A percentile compares a stretch with the other conserved stretches of the same genome.
phyloP scores from a whole-genome alignment of 2,888 invertebrate genomes.

The Lithophane semibrunnea region DNA sequence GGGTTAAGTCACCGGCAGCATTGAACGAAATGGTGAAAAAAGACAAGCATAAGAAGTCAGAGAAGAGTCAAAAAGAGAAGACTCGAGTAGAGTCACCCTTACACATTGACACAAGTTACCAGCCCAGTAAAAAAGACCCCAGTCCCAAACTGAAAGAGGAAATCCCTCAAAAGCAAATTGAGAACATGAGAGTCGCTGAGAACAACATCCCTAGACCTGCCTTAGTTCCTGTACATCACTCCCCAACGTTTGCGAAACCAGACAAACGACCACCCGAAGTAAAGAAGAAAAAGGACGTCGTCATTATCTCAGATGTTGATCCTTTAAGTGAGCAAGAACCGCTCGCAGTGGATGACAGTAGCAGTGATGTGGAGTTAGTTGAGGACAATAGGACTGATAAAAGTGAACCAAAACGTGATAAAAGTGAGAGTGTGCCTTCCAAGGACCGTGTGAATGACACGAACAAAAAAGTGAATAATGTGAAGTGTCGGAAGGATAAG shows the following conservation, averaged over 20 bases:
- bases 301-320: conserved; percentile 85
- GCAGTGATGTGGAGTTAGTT: conserved; percentile 88
- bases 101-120: conserved; percentile 82
- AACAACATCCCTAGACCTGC: conserved; percentile 85
- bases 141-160: conserved; percentile 82
- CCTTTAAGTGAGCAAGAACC: conserved; percentile 82
- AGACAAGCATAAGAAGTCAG: conserved; percentile 75
- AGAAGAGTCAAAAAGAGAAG: conserved; percentile 76
- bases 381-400: conserved; percentile 79
- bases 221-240: conserved; percentile 82
- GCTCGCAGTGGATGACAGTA: conserved; percentile 85
- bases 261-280: conserved; percentile 85
- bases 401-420: conserved; percentile 80
- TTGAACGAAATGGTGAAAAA: conserved; percentile 85
- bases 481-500: conserved; percentile 69
- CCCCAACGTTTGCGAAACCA: conserved; percentile 86
- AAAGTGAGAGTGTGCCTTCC: conserved; percentile 82
- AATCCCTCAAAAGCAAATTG: conserved; percentile 81
- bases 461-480: conserved; percentile 73
- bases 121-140: conserved; percentile 76
- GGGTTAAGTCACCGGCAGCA: conserved; percentile 86
- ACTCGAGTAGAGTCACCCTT: conserved; percentile 74
- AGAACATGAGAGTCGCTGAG: conserved; percentile 81
- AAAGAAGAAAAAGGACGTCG: conserved; percentile 85
- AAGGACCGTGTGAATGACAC: conserved; percentile 77